Evolutionary conservation across 2,888 invertebrate genomes (phyloP), one percentile per base, ranked within the genome.

Genomic region (Leucozona laternaria): DNA sequence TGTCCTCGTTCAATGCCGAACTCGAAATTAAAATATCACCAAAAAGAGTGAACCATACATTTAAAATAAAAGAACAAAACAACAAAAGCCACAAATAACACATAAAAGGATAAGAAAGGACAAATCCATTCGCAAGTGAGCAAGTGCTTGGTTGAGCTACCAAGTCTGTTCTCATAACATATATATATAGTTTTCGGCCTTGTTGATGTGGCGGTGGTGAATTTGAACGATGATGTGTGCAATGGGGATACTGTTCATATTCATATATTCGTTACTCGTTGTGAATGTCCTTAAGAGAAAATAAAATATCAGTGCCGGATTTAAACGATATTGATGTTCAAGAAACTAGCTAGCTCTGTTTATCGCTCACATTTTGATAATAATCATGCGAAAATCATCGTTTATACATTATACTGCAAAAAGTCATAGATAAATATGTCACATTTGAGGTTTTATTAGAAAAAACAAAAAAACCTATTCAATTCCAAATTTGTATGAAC

Each of bases 11-110:
- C 78, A 82, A 81, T 82, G 81, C 81, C 81, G 70, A 78, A 78
- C 48, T 75, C 50, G 48, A 82, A 82, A 86, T 86, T 86, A 86
- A 86, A 78, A 82, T 78, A 82, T 86, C 81, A 73, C 78, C 73
- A 25, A 53, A 68, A 86, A 78, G 68, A 70, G 40, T 71, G 68
- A 80, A 64, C 66, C 60, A 75, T 25, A 25, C 53, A 68, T 75
- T 57, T 53, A 75, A 79, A 71, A 45, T 20, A 40, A 55, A 71
- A 80, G 28, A 17, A 71, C 70, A 70, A 37, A 58, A 25, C 43
- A 76, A 64, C 57, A 79, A 71, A 55, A 72, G 37, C 64, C 31
- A 73, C 28, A 83, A 70, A 83, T 34, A 79, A 40, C 60, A 70
- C 40, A 83, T 75, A 70, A 75, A 66, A 28, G 48, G 34, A 55